Evolutionary conservation across 2,888 invertebrate species (phyloP), one percentile per base, ranked within the genome.

Genomic region (Tupiocoris notatus): DNA sequence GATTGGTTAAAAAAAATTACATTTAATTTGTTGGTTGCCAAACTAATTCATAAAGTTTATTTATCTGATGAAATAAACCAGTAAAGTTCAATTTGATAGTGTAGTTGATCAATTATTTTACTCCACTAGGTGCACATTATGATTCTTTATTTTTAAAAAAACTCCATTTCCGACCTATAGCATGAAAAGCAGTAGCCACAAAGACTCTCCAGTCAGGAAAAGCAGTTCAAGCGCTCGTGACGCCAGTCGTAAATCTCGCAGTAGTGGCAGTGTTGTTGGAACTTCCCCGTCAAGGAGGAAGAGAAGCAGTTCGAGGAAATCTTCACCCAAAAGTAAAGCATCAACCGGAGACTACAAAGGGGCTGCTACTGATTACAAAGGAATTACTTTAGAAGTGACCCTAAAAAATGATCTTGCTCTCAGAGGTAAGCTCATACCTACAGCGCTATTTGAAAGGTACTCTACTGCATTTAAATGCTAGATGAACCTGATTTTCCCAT

Each of bases 131-230:
- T n/a, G n/a, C n/a, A n/a, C n/a, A n/a, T n/a, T n/a, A n/a, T n/a
- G n/a, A n/a, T n/a, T n/a, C n/a, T n/a, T n/a, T n/a, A n/a, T n/a
- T n/a, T n/a, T n/a, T n/a, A n/a, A n/a, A n/a, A n/a, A n/a, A n/a
- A n/a, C n/a, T n/a, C n/a, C n/a, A n/a, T n/a, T n/a, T n/a, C n/a
- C n/a, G n/a, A n/a, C n/a, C n/a, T n/a, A n/a, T 61, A 78, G 71
- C 23, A 76, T 76, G 59, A 73, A 76, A 61, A 71, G 71, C 9
- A 56, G 68, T 22, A 75, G 78, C 17, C 75, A 76, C 56, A 78
- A 78, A 64, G 78, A 78, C 20, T 78, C 77, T 2, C 75, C 78
- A 3, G 56, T 67, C 9, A 64, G 75, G 3, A 75, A 68, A 18
- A 74, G 75, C 39, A 70, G 77, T 39, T 61, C 75, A 9, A 76